These are phyloP conservation scores for Drosophila lacteicornis DNA, from an alignment of 1,140 invertebrate species.

Conservation along the genomic window DNA sequence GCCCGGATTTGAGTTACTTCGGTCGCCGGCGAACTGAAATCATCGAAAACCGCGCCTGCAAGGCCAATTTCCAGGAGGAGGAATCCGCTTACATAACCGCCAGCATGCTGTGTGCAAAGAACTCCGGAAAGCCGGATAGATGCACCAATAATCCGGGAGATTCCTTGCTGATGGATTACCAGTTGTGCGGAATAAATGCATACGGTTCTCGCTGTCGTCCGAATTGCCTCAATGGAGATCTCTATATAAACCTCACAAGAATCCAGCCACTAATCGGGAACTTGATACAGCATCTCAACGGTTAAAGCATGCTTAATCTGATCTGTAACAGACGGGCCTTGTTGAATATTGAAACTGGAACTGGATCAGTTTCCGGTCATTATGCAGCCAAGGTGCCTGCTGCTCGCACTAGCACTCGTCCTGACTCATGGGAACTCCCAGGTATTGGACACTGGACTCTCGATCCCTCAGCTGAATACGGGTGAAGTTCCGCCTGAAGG, in stretches of 20 bases:
- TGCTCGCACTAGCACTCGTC: background rate
- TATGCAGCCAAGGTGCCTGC: conserved; percentile 19
- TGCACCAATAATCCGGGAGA: conserved; percentile 35
- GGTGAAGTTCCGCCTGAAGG: conserved; percentile 17
- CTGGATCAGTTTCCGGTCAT: background rate
- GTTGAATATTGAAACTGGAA: no score
- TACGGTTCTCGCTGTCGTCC: conserved; percentile 27
- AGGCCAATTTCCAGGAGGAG: conserved; percentile 10
- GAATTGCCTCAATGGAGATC: conserved; percentile 23
- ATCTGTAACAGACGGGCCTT: background rate
- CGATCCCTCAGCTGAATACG: conserved; percentile 17
- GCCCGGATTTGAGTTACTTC: conserved; percentile 23
- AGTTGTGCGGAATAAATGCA: conserved; percentile 29
- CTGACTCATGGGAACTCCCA: background rate
- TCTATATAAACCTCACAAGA: conserved; percentile 9
- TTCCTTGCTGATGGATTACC: conserved; percentile 4
- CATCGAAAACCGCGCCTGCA: conserved; percentile 22
- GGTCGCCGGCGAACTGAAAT: conserved; percentile 22
- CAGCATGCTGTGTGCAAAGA: conserved; percentile 30
- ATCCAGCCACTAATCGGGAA: conserved; percentile 9
- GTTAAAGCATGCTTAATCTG: background rate
- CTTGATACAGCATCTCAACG: background rate
- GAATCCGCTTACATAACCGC: conserved; percentile 20
- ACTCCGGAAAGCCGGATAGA: conserved; percentile 4
- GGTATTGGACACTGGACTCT: background rate